Evolutionary conservation across 2,797 vertebrate species (phyloP).

Genomic region (Toxotes lorentzi): DNA sequence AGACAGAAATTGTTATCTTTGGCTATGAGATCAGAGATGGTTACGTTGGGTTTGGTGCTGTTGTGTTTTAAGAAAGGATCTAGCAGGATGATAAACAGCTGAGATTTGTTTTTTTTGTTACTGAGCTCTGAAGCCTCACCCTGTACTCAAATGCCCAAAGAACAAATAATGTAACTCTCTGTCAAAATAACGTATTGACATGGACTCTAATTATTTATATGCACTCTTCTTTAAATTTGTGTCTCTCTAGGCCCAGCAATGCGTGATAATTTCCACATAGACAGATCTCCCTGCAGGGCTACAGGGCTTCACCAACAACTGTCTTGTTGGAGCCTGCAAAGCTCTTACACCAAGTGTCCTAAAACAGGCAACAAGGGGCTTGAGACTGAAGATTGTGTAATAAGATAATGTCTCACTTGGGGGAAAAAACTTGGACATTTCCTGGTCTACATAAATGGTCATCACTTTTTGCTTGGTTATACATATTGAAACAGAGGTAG

Average conservation of each 20-base stretch:
- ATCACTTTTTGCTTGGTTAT: too few relatives aligned
- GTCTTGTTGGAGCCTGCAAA: constrained; percentile 20
- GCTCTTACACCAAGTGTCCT: not conserved
- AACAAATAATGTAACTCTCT: not conserved
- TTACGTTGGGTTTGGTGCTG: not conserved
- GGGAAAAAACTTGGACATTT: not conserved
- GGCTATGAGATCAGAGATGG: not conserved
- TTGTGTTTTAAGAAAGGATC: not conserved
- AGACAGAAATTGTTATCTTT: not conserved
- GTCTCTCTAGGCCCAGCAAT: not conserved
- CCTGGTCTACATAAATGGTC: too few relatives aligned
- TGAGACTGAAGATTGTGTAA: constrained; percentile 29
- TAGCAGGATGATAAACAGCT: not conserved
- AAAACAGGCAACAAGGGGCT: not conserved
- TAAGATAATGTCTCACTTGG: constrained; percentile 31
- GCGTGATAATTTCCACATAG: not conserved
- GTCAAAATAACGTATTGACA: not conserved
- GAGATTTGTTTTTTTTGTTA: not conserved
- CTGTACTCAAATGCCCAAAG: not conserved
- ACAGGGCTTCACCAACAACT: too few relatives aligned
- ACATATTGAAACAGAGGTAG: not conserved
- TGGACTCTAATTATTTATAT: too few relatives aligned
- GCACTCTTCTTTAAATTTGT: not conserved
- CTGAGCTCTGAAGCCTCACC: not conserved
- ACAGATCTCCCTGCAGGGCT: not conserved